Evolutionary conservation across 2,797 vertebrate species (phyloP).

Genomic region (Paedocypris micromegethes): DNA sequence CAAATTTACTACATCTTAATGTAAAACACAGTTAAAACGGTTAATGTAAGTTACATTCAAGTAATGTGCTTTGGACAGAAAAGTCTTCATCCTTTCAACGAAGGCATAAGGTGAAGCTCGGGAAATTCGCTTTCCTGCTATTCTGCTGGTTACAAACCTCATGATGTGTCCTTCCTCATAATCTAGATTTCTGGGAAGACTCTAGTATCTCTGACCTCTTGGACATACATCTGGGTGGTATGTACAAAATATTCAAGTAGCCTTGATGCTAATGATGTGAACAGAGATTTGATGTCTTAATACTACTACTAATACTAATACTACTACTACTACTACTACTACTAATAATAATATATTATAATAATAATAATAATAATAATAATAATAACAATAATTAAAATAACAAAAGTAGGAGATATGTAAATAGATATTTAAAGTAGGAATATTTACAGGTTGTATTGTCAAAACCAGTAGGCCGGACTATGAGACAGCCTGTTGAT

Average conservation of each 20-base stretch:
- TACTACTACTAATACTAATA: background rate
- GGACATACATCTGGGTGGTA: conserved; percentile 92
- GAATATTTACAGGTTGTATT: too few relatives aligned
- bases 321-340: too few relatives aligned
- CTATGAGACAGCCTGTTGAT: conserved; percentile 1
- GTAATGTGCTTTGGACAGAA: too few relatives aligned
- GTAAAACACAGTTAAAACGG: too few relatives aligned
- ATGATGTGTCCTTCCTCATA: conserved; percentile 70
- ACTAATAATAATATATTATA: too few relatives aligned
- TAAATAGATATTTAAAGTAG: too few relatives aligned
- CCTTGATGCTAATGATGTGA: conserved; percentile 7
- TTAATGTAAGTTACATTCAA: too few relatives aligned
- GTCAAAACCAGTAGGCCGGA: background rate
- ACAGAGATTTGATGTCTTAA: conserved; percentile 5
- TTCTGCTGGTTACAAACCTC: conserved; percentile 56
- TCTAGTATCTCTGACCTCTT: conserved; percentile 79
- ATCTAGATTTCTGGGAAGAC: conserved; percentile 96
- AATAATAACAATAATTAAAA: too few relatives aligned
- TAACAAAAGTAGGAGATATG: too few relatives aligned
- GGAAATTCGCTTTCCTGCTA: background rate
- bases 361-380: too few relatives aligned
- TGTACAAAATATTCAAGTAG: conserved; percentile 52
- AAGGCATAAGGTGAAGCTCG: background rate
- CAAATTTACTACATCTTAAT: too few relatives aligned
- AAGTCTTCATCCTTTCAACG: background rate